These are phyloP conservation scores for Elegia similella DNA, from an alignment of 2,888 invertebrate genomes.

Conservation along the genomic window DNA sequence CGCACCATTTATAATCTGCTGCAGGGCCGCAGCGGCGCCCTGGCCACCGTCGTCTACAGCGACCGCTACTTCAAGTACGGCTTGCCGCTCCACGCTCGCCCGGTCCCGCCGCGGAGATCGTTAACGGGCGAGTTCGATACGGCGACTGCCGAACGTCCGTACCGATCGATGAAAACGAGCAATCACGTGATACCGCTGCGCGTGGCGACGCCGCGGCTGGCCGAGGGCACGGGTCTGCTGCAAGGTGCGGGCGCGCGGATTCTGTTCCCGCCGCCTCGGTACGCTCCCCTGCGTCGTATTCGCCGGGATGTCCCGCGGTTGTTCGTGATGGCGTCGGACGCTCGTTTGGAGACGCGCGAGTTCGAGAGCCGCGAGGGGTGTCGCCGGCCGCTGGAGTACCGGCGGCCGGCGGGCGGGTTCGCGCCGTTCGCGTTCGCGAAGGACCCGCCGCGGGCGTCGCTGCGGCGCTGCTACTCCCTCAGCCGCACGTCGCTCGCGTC, in stretches of 20 bases:
- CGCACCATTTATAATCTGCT: conserved; percentile 50
- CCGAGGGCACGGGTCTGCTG: conserved; percentile 25
- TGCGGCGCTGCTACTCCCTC: conserved; percentile 23
- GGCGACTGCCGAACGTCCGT: neutral
- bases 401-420: conserved; percentile 27
- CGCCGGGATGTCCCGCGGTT: conserved; percentile 22
- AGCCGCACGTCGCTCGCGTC: conserved; percentile 34
- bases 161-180: neutral
- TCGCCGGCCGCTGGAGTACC: conserved; percentile 28
- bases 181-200: conserved; percentile 25
- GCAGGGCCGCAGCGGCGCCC: conserved; percentile 44
- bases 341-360: conserved; percentile 21
- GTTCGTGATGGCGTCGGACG: conserved; percentile 24
- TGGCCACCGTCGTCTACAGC: conserved; percentile 72
- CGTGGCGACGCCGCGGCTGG: conserved; percentile 21
- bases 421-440: conserved; percentile 24
- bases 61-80: conserved; percentile 74
- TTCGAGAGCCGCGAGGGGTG: conserved; percentile 26
- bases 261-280: conserved; percentile 23
- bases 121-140: conserved; percentile 30
- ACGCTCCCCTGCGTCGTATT: conserved; percentile 20
- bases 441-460: neutral
- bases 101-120: conserved; percentile 17
- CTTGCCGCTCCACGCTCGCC: conserved; percentile 54
- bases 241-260: conserved; percentile 27